Conservation (phyloP, 2,888 invertebrate genomes). For the Falcaria lacertinaria region DNA sequence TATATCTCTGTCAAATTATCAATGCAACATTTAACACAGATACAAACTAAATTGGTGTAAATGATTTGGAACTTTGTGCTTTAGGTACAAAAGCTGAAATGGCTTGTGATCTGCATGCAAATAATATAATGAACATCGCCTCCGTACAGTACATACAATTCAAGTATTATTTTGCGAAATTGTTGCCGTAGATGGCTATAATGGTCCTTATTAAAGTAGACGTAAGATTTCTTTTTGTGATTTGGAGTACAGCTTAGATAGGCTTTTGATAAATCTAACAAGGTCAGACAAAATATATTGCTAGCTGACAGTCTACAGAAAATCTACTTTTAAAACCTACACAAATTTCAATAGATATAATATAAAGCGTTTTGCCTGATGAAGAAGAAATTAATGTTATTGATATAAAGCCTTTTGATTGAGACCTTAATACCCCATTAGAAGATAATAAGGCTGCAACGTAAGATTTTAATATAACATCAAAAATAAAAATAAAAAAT, state of each 20-base stretch:
- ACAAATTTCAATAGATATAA: too few species aligned
- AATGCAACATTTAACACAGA: background rate
- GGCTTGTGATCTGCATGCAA: constrained; percentile 14
- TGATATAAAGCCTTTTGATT: too few species aligned
- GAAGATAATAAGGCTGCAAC: too few species aligned
- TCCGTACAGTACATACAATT: constrained; percentile 14
- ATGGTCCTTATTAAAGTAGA: constrained; percentile 14
- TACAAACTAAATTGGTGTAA: background rate
- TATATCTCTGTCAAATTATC: background rate
- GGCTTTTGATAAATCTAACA: constrained; percentile 9
- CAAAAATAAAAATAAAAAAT: too few species aligned
- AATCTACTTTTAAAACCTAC: too few species aligned
- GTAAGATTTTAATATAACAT: too few species aligned
- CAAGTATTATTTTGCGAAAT: constrained; percentile 19
- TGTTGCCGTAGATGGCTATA: constrained; percentile 5
- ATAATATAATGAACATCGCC: constrained; percentile 12
- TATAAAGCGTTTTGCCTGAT: too few species aligned
- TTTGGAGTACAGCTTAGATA: constrained; percentile 1
- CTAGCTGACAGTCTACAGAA: too few species aligned
- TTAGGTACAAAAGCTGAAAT: constrained; percentile 11
- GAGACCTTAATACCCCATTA: too few species aligned
- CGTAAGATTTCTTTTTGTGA: constrained; percentile 5
- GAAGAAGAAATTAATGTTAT: too few species aligned
- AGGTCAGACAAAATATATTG: constrained; percentile 19
- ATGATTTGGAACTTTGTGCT: constrained; percentile 9